A percentile compares a stretch with the other conserved stretches of the same genome.
Evolutionary conservation across 2,888 invertebrate genomes (phyloP).

Genomic region (Drosophila barbarae): DNA sequence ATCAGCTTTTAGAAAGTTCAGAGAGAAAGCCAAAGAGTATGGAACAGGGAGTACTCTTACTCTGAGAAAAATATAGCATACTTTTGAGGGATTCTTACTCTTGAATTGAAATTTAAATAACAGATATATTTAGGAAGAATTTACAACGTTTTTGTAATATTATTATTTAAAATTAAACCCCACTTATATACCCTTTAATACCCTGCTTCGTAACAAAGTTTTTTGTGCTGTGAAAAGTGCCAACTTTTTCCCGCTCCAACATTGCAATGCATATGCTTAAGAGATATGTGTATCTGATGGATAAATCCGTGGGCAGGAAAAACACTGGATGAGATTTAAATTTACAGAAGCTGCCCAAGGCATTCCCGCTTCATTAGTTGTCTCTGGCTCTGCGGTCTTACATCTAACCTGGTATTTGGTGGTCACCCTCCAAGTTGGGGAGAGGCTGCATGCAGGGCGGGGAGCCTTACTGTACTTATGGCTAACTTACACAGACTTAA

Average conservation of each 20-base stretch:
- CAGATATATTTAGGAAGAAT: background rate
- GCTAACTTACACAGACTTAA: constrained; percentile 58
- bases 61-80: background rate
- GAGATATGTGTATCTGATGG: constrained; percentile 22
- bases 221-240: constrained; percentile 5
- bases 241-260: background rate
- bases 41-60: background rate
- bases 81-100: background rate
- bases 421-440: background rate
- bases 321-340: constrained; percentile 26
- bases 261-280: background rate
- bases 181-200: background rate
- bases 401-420: constrained; percentile 2
- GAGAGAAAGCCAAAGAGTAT: background rate
- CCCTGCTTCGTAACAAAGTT: background rate
- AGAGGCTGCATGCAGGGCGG: constrained; percentile 46
- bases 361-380: constrained; percentile 15
- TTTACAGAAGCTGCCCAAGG: constrained; percentile 20
- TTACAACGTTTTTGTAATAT: background rate
- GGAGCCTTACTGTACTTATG: constrained; percentile 59
- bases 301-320: constrained; percentile 22
- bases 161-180: background rate
- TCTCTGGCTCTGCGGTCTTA: constrained; percentile 10
- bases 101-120: background rate
- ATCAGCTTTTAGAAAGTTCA: background rate